phyloP scores from a whole-genome alignment of 2,888 invertebrate species.

The Leucoma salicis region DNA sequence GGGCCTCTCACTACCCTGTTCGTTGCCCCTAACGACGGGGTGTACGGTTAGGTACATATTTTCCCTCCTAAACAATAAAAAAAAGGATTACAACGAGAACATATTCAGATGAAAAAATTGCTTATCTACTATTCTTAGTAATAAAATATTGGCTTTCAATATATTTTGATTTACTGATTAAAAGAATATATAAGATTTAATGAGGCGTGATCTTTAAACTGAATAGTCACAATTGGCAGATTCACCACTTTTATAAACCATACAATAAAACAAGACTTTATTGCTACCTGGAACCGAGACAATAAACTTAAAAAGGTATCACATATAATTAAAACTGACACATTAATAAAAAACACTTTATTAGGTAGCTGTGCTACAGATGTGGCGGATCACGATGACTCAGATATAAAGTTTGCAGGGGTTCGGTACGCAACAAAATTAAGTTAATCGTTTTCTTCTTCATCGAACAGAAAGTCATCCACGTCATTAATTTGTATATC shows the following conservation, averaged over 20 bases:
- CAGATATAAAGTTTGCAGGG: slow-evolving; percentile 38
- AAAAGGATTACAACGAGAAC: too few species aligned
- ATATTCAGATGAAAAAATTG: too few species aligned
- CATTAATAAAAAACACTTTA: slow-evolving; percentile 57
- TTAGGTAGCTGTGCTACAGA: slow-evolving; percentile 43
- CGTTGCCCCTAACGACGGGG: too few species aligned
- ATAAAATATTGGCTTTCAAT: too few species aligned
- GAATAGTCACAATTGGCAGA: too few species aligned
- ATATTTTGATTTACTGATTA: too few species aligned
- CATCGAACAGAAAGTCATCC: slow-evolving; percentile 44
- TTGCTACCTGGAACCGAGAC: slow-evolving; percentile 33
- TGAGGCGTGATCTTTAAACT: too few species aligned
- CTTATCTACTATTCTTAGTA: too few species aligned
- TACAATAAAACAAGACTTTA: slow-evolving; percentile 30
- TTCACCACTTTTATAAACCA: slow-evolving; percentile 24
- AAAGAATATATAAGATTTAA: too few species aligned
- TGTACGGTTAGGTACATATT: too few species aligned
- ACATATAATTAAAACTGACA: slow-evolving; percentile 62
- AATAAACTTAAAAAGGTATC: slow-evolving; percentile 44
- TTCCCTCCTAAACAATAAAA: too few species aligned
- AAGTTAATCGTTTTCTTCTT: slow-evolving; percentile 45
- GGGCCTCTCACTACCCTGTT: too few species aligned
- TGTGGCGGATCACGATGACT: slow-evolving; percentile 52
- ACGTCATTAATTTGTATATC: slow-evolving; percentile 46
- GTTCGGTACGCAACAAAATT: slow-evolving; percentile 42